phyloP scores from a whole-genome alignment of 2,797 vertebrate genomes.

The Philypnodon macrostomus region DNA sequence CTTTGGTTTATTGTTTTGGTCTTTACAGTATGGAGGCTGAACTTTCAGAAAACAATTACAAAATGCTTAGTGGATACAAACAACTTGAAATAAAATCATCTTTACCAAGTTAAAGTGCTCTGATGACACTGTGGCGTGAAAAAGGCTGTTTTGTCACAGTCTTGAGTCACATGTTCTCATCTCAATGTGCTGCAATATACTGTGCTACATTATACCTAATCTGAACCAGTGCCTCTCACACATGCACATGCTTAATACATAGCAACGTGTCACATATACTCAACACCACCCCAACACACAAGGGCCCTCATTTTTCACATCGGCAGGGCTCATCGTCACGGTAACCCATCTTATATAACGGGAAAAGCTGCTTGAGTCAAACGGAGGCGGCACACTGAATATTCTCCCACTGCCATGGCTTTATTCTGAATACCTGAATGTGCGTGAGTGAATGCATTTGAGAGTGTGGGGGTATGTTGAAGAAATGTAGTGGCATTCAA shows the following conservation, averaged over 20 bases:
- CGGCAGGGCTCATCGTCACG: slow-evolving; percentile 41
- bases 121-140: slow-evolving; percentile 15
- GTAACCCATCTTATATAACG: slow-evolving; percentile 64
- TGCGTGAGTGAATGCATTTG: slow-evolving; percentile 14
- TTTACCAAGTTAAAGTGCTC: slow-evolving; percentile 14
- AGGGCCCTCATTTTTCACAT: slow-evolving; percentile 30
- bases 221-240: slow-evolving; percentile 8
- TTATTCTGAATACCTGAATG: slow-evolving; percentile 46
- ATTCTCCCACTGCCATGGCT: slow-evolving; percentile 48
- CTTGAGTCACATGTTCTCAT: slow-evolving; percentile 23
- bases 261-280: slow-evolving; percentile 16
- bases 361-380: slow-evolving; percentile 65
- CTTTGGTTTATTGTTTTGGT: slow-evolving; percentile 10
- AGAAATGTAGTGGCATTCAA: slow-evolving; percentile 37
- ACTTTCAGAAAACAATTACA: slow-evolving; percentile 19
- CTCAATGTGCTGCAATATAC: slow-evolving; percentile 3
- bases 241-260: slow-evolving; percentile 18
- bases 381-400: slow-evolving; percentile 34
- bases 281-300: slow-evolving; percentile 9
- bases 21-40: slow-evolving; percentile 2
- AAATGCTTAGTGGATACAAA: slow-evolving; percentile 3
- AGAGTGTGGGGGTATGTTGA: slow-evolving; percentile 6
- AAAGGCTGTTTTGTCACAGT: slow-evolving; percentile 22
- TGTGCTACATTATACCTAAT: slow-evolving; percentile 13
- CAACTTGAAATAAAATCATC: slow-evolving; percentile 5